phyloP scores from a whole-genome alignment of 2,113 vertebrate species.

The Hippocampus guttulatus region DNA sequence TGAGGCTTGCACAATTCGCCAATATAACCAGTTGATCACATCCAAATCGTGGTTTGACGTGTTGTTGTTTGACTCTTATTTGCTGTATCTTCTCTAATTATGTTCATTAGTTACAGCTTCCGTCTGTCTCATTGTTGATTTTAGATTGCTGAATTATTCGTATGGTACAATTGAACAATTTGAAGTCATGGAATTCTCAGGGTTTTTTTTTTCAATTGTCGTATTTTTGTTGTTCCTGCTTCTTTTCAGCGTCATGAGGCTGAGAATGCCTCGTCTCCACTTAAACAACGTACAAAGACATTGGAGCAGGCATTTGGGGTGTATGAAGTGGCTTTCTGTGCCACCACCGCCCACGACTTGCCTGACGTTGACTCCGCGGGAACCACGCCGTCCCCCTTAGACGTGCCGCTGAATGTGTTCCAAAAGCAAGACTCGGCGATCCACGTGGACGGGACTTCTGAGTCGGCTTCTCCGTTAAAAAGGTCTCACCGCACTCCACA shows the following conservation, averaged over 20 bases:
- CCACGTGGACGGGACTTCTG: conserved; percentile 38
- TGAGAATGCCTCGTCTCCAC: conserved; percentile 24
- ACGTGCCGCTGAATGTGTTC: conserved; percentile 19
- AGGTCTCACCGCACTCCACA: conserved; percentile 41
- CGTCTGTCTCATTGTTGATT: background rate
- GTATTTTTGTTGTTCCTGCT: background rate
- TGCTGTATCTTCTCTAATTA: background rate
- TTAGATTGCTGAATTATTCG: background rate
- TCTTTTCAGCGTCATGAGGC: conserved; percentile 38
- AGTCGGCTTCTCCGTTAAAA: conserved; percentile 36
- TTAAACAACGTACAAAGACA: conserved; percentile 31
- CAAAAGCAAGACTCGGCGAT: conserved; percentile 52
- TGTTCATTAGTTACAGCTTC: background rate
- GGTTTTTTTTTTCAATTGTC: background rate
- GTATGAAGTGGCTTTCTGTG: conserved; percentile 48
- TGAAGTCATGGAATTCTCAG: background rate
- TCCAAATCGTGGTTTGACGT: no score
- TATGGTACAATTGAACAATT: background rate
- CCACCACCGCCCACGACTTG: conserved; percentile 32
- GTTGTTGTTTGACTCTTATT: no score
- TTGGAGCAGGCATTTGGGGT: conserved; percentile 49
- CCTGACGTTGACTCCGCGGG: conserved; percentile 32
- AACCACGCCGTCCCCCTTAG: conserved; percentile 18
- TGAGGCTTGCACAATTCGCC: no score
- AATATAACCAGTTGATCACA: no score